phyloP scores from a whole-genome alignment of 1,140 invertebrate genomes.

The Galendromus occidentalis region DNA sequence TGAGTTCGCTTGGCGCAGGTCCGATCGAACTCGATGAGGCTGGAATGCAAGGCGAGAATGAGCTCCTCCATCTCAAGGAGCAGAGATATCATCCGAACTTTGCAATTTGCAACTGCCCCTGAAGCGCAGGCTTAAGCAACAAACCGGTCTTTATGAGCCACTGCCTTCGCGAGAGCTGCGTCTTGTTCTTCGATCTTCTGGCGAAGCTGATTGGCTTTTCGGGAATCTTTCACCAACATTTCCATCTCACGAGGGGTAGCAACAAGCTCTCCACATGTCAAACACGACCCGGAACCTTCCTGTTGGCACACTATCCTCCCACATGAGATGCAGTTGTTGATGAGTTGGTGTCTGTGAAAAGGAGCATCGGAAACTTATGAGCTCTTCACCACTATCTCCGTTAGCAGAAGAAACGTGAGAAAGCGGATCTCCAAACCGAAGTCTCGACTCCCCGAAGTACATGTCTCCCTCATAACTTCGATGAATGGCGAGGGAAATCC shows the following conservation, averaged over 20 bases:
- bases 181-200: constrained; percentile 14
- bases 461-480: too few species aligned
- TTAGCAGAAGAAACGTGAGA: neutral
- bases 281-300: constrained; percentile 86
- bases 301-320: constrained; percentile 84
- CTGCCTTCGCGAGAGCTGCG: constrained; percentile 38
- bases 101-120: too few species aligned
- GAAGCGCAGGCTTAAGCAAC: too few species aligned
- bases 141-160: constrained; percentile 50
- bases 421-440: too few species aligned
- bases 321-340: constrained; percentile 84
- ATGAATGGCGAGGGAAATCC: too few species aligned
- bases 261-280: constrained; percentile 68
- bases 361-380: neutral
- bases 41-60: neutral
- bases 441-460: too few species aligned
- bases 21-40: neutral
- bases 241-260: constrained; percentile 34
- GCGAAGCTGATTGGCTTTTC: constrained; percentile 44
- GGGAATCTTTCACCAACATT: constrained; percentile 42
- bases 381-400: neutral
- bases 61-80: too few species aligned
- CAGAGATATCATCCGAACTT: too few species aligned
- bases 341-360: constrained; percentile 44
- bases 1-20: constrained; percentile 54